phyloP scores from a whole-genome alignment of 2,113 vertebrate genomes.

The Bos taurus region DNA sequence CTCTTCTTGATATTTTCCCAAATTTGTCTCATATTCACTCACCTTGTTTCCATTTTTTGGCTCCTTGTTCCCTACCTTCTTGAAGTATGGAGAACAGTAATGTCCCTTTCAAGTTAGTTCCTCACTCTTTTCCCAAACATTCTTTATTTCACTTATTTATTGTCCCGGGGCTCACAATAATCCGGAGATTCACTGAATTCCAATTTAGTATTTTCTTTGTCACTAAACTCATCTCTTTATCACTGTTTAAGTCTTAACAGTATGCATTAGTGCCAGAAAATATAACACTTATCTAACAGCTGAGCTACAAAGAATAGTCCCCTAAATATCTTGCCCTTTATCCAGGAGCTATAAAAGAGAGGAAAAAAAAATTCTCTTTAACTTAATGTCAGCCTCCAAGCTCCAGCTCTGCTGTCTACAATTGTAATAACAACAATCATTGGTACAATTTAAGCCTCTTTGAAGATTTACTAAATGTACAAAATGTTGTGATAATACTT shows the following conservation, averaged over 20 bases:
- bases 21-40: neutral
- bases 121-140: neutral
- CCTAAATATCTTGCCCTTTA: slow-evolving; percentile 17
- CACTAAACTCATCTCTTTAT: slow-evolving; percentile 49
- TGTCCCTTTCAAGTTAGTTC: slow-evolving; percentile 20
- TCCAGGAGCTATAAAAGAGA: slow-evolving; percentile 12
- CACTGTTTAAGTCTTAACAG: neutral
- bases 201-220: slow-evolving; percentile 23
- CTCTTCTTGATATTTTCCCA: neutral
- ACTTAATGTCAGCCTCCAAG: slow-evolving; percentile 5
- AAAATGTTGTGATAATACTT: neutral
- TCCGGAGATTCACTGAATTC: slow-evolving; percentile 12
- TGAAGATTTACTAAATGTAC: neutral
- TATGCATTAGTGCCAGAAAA: neutral
- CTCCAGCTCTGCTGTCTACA: neutral
- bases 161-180: slow-evolving; percentile 24
- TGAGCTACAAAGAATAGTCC: slow-evolving; percentile 45
- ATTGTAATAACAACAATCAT: neutral
- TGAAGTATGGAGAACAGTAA: slow-evolving; percentile 32
- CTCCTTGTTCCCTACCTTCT: slow-evolving; percentile 38
- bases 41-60: slow-evolving; percentile 25
- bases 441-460: neutral
- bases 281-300: slow-evolving; percentile 22
- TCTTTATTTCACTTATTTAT: slow-evolving; percentile 41
- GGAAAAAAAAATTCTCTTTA: neutral